Percentiles rank a stretch among this genome's conserved stretches.
These are phyloP conservation scores for Sminthopsis crassicaudata DNA, from an alignment of 2,113 vertebrate genomes.

Conservation along the genomic window DNA sequence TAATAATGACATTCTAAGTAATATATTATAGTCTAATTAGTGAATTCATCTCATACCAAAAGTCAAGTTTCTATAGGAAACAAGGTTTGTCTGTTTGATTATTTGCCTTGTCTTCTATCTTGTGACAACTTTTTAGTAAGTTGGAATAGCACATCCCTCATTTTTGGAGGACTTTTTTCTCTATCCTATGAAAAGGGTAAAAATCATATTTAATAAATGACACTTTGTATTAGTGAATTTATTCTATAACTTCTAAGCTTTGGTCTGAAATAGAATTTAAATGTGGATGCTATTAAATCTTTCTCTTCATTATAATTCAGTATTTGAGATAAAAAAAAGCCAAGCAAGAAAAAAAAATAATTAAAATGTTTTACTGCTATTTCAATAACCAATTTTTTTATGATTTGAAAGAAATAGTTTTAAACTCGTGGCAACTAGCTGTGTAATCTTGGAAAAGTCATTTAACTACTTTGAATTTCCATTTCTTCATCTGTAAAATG, in stretches of 20 bases:
- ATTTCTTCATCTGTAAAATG: conserved; percentile 42
- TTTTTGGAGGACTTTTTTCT: conserved; percentile 26
- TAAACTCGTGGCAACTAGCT: conserved; percentile 18
- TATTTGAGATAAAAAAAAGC: conserved; percentile 27
- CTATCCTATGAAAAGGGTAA: conserved; percentile 34
- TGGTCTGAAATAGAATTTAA: conserved; percentile 37
- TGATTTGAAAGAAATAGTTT: conserved; percentile 34
- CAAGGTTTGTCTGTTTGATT: conserved; percentile 8
- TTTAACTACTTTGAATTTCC: background rate
- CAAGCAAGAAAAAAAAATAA: background rate
- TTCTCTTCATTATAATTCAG: conserved; percentile 8
- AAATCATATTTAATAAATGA: conserved; percentile 3
- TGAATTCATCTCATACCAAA: conserved; percentile 62
- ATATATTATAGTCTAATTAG: background rate
- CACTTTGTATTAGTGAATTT: conserved; percentile 31
- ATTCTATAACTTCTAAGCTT: conserved; percentile 7
- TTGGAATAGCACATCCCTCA: background rate
- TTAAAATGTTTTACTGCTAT: conserved; percentile 28
- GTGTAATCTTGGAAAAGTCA: conserved; percentile 5
- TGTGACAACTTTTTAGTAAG: conserved; percentile 35
- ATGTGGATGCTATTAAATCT: background rate
- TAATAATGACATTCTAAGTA: conserved; percentile 33
- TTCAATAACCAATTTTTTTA: background rate
- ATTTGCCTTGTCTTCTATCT: conserved; percentile 13
- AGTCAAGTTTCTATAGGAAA: conserved; percentile 18